Conservation (phyloP, 2,797 vertebrate genomes). For the Emys orbicularis region DNA sequence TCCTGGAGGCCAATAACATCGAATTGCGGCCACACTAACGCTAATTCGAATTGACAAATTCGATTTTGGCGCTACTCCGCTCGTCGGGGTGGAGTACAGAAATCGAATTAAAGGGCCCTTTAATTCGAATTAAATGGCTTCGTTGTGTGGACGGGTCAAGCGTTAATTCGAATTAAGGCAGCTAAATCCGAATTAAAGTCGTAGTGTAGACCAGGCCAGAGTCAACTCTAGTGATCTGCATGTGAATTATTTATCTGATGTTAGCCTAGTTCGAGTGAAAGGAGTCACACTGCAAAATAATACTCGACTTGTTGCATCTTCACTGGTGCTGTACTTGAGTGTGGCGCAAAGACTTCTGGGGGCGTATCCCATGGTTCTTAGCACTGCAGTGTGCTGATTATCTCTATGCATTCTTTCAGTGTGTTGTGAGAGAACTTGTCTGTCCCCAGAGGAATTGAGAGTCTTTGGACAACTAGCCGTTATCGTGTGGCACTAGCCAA, state of each 20-base stretch:
- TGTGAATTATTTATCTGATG: neutral
- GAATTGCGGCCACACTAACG: no score
- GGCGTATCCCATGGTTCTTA: neutral
- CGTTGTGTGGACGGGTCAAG: no score
- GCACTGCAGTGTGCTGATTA: neutral
- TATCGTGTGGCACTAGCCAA: neutral
- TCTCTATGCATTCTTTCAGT: neutral
- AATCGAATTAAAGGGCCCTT: no score
- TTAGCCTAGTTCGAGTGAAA: neutral
- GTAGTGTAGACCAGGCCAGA: no score
- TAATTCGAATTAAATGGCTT: no score
- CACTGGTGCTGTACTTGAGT: neutral
- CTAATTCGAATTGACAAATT: no score
- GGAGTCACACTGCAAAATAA: neutral
- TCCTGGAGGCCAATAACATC: no score
- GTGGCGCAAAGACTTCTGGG: neutral
- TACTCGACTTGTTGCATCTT: neutral
- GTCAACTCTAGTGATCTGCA: neutral
- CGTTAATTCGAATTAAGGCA: no score
- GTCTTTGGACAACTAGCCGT: neutral
- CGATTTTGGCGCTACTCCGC: no score
- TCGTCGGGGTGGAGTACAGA: no score
- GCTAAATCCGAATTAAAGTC: no score
- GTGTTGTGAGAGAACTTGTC: neutral
- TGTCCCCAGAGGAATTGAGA: neutral